Base-by-base conservation (phyloP, 2,797 vertebrate genomes). In the Capromys pilorides region DNA sequence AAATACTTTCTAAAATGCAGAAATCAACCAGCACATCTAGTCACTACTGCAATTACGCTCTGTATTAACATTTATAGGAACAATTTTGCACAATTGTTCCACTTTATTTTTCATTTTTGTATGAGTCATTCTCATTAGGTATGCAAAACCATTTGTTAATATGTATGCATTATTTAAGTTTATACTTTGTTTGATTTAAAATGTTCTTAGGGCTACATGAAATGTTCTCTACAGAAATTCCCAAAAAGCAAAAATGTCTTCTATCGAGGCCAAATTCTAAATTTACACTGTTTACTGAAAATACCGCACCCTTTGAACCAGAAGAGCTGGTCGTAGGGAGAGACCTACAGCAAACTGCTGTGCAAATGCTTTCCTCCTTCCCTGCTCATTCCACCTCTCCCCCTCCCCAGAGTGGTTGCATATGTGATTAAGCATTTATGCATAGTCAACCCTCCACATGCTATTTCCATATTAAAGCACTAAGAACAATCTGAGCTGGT, bases 401-500 rank as follows among this genome's bases (percentile, higher is more conserved):
- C 67, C 86, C 83, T 49, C 69, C 83, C 61, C 71, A 2, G 19
- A 69, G 57, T 54, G 77, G 87, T 18, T 88, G 94, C 94, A 98
- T 98, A 98, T 96, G 98, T 95, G 96, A 98, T 98, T 94, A 98
- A 97, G 98, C 78, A 77, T 88, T 97, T 96, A 97, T 98, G 98
- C 98, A 98, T 96, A 98, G 98, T 97, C 98, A 98, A 95, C 97
- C 96, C 97, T 96, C 96, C 96, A 90, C 88, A 64, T 3, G 78
- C 93, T 57, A 97, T 98, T 98, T 98, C 98, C 97, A 98, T 98
- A 98, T 96, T 98, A 97, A 97, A 66, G 73, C 97, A 93, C 1
- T 73, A 98, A 97, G 97, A 97, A 97, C 98, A 97, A 98, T 97
- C 97, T 94, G 95, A 97, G 98, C 97, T 96, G 96, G 97, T 98